Evolutionary conservation across 1,140 invertebrate genomes (phyloP).

Genomic region (Arctopsyche grandis): DNA sequence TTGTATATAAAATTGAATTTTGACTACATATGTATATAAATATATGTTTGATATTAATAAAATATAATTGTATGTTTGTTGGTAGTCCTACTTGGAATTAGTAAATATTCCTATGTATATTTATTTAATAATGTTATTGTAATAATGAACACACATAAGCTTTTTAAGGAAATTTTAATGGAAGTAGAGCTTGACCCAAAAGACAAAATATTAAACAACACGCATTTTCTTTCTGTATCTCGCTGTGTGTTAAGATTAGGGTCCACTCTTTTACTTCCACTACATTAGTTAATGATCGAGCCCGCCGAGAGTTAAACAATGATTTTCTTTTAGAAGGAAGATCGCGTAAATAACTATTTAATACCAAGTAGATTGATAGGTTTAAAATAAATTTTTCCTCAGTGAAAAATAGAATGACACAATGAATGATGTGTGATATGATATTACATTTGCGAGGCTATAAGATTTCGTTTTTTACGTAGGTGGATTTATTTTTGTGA

Average conservation of each 20-base stretch:
- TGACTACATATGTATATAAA: background rate
- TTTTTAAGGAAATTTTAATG: background rate
- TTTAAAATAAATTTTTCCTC: too few relatives aligned
- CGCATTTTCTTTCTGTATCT: conserved; percentile 22
- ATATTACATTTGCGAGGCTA: background rate
- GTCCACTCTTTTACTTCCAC: background rate
- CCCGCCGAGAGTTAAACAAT: background rate
- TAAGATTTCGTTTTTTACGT: too few relatives aligned
- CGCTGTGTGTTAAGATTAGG: conserved; percentile 29
- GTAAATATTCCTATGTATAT: too few relatives aligned
- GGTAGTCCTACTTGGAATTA: too few relatives aligned
- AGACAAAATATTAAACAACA: conserved; percentile 21
- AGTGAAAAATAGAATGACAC: too few relatives aligned
- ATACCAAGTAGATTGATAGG: too few relatives aligned
- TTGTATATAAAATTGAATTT: too few relatives aligned
- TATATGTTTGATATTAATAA: background rate
- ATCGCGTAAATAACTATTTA: background rate
- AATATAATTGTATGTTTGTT: too few relatives aligned
- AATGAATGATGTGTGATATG: background rate
- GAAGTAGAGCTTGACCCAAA: background rate
- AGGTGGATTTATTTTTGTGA: background rate
- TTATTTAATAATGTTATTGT: too few relatives aligned
- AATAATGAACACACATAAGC: background rate
- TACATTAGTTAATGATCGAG: conserved; percentile 35
- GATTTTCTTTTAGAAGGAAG: background rate